Conservation (phyloP, 2,797 vertebrate genomes). For the Oreonectes daqikongensis region DNA sequence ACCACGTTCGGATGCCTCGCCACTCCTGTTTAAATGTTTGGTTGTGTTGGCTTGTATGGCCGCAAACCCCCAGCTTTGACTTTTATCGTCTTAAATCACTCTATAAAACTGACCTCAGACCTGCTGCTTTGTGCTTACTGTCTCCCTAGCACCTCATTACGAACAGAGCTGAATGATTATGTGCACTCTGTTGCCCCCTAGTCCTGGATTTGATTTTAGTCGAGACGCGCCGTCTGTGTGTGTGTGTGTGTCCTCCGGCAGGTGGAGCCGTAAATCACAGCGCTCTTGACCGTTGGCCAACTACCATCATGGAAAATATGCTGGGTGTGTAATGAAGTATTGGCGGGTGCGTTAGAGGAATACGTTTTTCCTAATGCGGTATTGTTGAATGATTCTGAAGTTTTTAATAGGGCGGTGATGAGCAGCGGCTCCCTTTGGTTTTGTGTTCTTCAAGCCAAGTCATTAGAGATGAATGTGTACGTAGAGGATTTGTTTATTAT, state of each 20-base stretch:
- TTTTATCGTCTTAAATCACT: slow-evolving; percentile 32
- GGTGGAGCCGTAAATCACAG: slow-evolving; percentile 44
- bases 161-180: slow-evolving; percentile 29
- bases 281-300: slow-evolving; percentile 37
- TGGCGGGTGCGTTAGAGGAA: slow-evolving; percentile 28
- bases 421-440: not conserved
- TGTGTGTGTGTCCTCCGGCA: slow-evolving; percentile 40
- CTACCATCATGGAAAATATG: slow-evolving; percentile 52
- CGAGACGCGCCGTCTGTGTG: not conserved
- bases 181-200: slow-evolving; percentile 32
- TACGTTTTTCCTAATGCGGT: slow-evolving; percentile 42
- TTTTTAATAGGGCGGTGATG: slow-evolving; percentile 4
- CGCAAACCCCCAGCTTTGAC: slow-evolving; percentile 36
- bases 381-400: slow-evolving; percentile 16
- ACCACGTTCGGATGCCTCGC: slow-evolving; percentile 41
- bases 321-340: slow-evolving; percentile 42
- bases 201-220: slow-evolving; percentile 34
- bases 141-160: slow-evolving; percentile 41
- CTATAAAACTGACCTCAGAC: slow-evolving; percentile 46
- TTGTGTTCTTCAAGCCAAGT: not conserved
- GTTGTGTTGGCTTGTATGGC: slow-evolving; percentile 26
- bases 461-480: not conserved
- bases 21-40: slow-evolving; percentile 33
- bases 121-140: slow-evolving; percentile 33
- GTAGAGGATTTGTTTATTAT: not conserved